These are phyloP conservation scores for Iphiclides podalirius DNA, from an alignment of 2,888 invertebrate genomes.

Conservation along the genomic window DNA sequence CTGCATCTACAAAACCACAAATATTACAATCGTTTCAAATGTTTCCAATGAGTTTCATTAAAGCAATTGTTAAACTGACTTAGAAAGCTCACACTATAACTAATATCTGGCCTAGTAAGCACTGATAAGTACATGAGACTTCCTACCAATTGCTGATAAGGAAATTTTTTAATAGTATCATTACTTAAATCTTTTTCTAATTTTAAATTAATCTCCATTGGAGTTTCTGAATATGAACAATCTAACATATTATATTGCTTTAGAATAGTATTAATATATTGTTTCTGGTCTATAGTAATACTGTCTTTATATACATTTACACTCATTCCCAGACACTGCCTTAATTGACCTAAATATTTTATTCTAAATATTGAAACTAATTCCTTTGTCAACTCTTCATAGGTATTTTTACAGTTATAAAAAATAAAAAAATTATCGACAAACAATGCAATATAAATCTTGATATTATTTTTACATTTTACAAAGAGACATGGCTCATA, in stretches of 20 bases:
- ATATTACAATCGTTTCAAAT: conserved; percentile 6
- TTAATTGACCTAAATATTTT: conserved; percentile 27
- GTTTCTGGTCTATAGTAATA: conserved; percentile 25
- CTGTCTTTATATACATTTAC: conserved; percentile 20
- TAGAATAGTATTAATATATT: conserved; percentile 24
- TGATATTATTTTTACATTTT: conserved; percentile 22
- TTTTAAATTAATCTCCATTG: conserved; percentile 31
- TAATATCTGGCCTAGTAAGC: conserved; percentile 17
- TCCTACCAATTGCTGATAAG: conserved; percentile 31
- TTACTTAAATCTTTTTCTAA: conserved; percentile 17
- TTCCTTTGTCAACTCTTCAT: conserved; percentile 16
- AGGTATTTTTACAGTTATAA: conserved; percentile 19
- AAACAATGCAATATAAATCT: conserved; percentile 24
- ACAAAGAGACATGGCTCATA: conserved; percentile 27
- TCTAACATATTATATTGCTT: conserved; percentile 27
- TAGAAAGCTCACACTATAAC: conserved; percentile 11
- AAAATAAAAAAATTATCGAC: conserved; percentile 28
- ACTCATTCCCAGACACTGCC: conserved; percentile 17
- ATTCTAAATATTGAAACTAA: conserved; percentile 27
- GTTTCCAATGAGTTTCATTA: conserved; percentile 15
- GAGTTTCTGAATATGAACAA: conserved; percentile 30
- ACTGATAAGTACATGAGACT: conserved; percentile 20
- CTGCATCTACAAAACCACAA: neutral
- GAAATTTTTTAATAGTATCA: conserved; percentile 19
- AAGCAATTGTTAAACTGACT: conserved; percentile 21